Evolutionary conservation across 1,140 invertebrate species (phyloP).

Genomic region (Bombyx mandarina): DNA sequence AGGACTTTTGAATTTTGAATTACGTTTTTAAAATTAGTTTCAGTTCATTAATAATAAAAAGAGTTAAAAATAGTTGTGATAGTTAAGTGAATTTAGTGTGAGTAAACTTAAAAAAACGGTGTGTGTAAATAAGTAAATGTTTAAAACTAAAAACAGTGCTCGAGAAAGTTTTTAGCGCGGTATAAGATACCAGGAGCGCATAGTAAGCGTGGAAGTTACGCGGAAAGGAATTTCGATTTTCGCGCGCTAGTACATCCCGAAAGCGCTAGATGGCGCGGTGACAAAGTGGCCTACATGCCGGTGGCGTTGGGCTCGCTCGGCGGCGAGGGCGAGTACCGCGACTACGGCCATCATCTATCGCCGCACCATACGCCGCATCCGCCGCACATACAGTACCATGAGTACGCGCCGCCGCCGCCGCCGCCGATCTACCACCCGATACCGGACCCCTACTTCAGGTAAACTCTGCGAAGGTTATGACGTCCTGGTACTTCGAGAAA

Average conservation of each 20-base stretch:
- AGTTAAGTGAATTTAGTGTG: conserved; percentile 19
- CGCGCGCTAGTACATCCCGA: conserved; percentile 3
- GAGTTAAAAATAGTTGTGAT: conserved; percentile 35
- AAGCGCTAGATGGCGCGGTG: conserved; percentile 44
- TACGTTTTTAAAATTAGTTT: background rate
- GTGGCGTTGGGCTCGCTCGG: conserved; percentile 66
- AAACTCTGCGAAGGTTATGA: conserved; percentile 8
- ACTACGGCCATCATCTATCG: conserved; percentile 57
- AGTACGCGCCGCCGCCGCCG: conserved; percentile 54
- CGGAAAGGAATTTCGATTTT: background rate
- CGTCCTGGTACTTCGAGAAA: too few species aligned
- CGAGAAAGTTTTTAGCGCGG: background rate
- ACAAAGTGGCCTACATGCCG: conserved; percentile 67
- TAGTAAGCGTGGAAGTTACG: conserved; percentile 6
- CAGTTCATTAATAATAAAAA: conserved; percentile 3
- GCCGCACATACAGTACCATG: conserved; percentile 49
- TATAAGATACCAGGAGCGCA: conserved; percentile 23
- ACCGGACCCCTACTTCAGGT: conserved; percentile 60
- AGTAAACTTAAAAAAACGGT: background rate
- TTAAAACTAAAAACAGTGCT: conserved; percentile 5
- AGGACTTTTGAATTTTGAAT: conserved; percentile 1
- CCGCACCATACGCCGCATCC: conserved; percentile 41
- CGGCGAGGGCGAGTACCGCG: conserved; percentile 63
- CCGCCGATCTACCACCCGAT: conserved; percentile 57
- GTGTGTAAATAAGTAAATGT: background rate